Evolutionary conservation across 1,140 invertebrate genomes (phyloP), one percentile per base, ranked within the genome.

Genomic region (Homalodisca vitripennis): DNA sequence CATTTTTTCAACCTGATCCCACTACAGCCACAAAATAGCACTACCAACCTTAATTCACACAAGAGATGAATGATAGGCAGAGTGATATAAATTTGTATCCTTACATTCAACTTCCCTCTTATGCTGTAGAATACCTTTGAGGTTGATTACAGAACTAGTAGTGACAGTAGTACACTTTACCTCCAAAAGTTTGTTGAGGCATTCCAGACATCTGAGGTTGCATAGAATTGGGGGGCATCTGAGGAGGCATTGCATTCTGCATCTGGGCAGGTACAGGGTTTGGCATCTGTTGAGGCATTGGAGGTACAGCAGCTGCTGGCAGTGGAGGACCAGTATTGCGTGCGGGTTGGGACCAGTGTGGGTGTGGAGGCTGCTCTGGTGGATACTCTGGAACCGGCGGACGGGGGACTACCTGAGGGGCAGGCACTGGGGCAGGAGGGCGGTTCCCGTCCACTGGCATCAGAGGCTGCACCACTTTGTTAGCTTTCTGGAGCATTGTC

Each of bases 401-500:
- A n/a, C n/a, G n/a, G n/a, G n/a, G n/a, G 3, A 17, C 26, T n/a
- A n/a, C 60, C 34, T 67, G 57, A 22, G 71, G 27, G 6, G 71
- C 64, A 12, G 71, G 57, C 34, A 71, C 51, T 67, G 70, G 68
- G 14, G 74, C 73, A 20, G 80, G n/a, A n/a, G n/a, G 69, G 71
- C 41, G 83, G 78, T 73, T 88, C 87, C 53, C 27, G 1, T 89
- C 87, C 1, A 82, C 79, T 0, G 87, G 85, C 69, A 84, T 82
- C 30, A 92, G 72, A 0, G 88, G 82, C 10, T 86, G 85, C 22
- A 92, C 90, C 71, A 91, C 87, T 69, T 89, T 88, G 76, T 92
- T 92, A 26, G 91, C 89, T 72, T 95, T 92, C 79, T 97, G 93
- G 34, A 98, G 81, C 92, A 98, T 94, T 62, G 86, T 89, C 87